phyloP scores from a whole-genome alignment of 2,888 invertebrate genomes.

The Andrena haemorrhoa region DNA sequence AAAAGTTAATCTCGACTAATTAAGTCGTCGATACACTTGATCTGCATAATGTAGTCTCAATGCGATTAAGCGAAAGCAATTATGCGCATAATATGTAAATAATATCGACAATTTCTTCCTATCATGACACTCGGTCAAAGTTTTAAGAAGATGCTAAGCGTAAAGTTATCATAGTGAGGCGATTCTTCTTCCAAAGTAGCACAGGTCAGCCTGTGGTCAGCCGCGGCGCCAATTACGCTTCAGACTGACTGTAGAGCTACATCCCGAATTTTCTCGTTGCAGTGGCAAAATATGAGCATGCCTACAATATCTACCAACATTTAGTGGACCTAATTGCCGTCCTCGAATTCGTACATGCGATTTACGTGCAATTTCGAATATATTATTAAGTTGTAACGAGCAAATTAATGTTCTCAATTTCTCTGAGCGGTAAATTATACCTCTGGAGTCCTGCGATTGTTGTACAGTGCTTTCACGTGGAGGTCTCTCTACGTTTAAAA shows the following conservation, averaged over 20 bases:
- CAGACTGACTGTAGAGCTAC: background rate
- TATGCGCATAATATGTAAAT: constrained; percentile 17
- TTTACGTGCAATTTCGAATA: background rate
- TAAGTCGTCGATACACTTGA: background rate
- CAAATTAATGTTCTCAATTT: background rate
- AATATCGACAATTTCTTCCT: background rate
- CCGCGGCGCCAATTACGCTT: background rate
- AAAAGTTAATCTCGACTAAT: constrained; percentile 16
- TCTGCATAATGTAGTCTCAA: background rate
- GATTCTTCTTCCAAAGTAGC: constrained; percentile 10
- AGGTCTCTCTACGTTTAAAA: background rate
- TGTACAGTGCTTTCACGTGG: background rate
- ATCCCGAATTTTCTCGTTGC: background rate
- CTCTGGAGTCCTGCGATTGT: background rate
- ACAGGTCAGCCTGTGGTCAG: background rate
- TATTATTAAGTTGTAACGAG: too few species aligned
- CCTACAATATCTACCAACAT: background rate
- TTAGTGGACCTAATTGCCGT: background rate
- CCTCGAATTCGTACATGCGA: background rate
- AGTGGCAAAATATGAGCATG: background rate
- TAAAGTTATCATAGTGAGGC: background rate
- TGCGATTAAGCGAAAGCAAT: background rate
- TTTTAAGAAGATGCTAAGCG: background rate
- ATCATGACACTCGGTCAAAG: background rate
- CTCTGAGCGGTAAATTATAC: background rate